Evolutionary conservation across 2,888 invertebrate genomes (phyloP).

Genomic region (Hydroisotoma schaefferi): DNA sequence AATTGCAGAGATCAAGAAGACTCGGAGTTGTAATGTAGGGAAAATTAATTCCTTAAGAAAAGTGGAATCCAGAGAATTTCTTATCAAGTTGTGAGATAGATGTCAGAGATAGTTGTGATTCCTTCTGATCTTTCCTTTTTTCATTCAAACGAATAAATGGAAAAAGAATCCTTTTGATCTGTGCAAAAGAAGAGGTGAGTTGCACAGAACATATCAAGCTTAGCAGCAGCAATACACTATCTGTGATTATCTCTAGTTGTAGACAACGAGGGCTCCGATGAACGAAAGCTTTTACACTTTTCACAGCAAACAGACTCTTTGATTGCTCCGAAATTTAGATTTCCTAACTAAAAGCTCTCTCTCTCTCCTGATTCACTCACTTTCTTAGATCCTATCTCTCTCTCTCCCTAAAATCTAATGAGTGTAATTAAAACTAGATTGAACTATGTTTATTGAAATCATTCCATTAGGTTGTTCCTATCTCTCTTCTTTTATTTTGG

Average conservation of each 20-base stretch:
- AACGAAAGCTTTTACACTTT: slow-evolving; percentile 16
- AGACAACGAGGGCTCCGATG: too few species aligned
- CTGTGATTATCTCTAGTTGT: too few species aligned
- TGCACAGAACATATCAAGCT: too few species aligned
- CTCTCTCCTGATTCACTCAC: slow-evolving; percentile 7
- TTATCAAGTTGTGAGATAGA: slow-evolving; percentile 36
- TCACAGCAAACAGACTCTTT: slow-evolving; percentile 17
- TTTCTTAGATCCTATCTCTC: slow-evolving; percentile 14
- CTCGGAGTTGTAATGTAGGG: too few species aligned
- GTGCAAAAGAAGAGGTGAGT: too few species aligned
- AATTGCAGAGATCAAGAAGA: too few species aligned
- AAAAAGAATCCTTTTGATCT: slow-evolving; percentile 40
- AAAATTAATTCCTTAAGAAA: slow-evolving; percentile 17
- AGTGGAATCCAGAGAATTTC: slow-evolving; percentile 23
- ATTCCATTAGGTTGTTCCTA: not conserved
- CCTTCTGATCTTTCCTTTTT: slow-evolving; percentile 26
- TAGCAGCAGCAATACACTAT: too few species aligned
- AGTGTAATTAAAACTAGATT: slow-evolving; percentile 14
- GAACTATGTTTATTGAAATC: too few species aligned
- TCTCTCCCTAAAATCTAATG: slow-evolving; percentile 17
- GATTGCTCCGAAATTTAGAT: slow-evolving; percentile 12
- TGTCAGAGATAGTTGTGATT: slow-evolving; percentile 44
- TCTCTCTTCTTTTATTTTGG: not conserved
- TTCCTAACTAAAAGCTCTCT: slow-evolving; percentile 7
- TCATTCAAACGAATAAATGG: slow-evolving; percentile 21